Percentiles rank a stretch among this genome's conserved stretches.
phyloP scores from a whole-genome alignment of 2,888 invertebrate genomes.

The Rotaria sp. region DNA sequence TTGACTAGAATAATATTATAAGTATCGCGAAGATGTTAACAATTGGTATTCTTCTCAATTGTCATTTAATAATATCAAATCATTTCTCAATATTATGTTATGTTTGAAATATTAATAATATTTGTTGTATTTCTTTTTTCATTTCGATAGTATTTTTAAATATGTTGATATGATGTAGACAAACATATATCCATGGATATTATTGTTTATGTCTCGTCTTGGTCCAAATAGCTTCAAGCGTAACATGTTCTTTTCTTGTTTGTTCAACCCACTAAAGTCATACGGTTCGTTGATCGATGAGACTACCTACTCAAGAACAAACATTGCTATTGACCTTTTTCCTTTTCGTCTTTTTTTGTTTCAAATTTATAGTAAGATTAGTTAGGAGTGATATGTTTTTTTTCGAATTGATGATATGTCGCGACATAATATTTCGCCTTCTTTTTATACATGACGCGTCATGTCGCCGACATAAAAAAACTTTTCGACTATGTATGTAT shows the following conservation, averaged over 20 bases:
- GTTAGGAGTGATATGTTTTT: background rate
- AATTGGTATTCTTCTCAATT: background rate
- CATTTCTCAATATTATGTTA: background rate
- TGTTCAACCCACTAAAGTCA: background rate
- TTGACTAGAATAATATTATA: background rate
- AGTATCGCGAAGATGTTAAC: background rate
- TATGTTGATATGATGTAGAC: background rate
- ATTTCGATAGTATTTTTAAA: background rate
- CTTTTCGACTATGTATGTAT: background rate
- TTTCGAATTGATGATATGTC: background rate
- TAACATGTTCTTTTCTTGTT: background rate
- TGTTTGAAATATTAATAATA: background rate
- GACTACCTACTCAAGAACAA: background rate
- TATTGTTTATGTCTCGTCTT: slow-evolving; percentile 20
- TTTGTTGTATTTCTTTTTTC: no score
- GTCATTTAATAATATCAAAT: background rate
- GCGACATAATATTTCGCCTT: background rate
- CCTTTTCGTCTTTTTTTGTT: background rate
- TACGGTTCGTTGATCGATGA: background rate
- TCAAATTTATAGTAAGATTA: background rate
- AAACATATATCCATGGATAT: background rate
- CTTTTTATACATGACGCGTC: background rate
- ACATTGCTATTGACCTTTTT: background rate
- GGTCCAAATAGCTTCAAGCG: background rate
- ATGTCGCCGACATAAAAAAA: background rate